Evolutionary conservation across 2,888 invertebrate species (phyloP), one percentile per base, ranked within the genome.

Genomic region (Chaitophorus viminalis): DNA sequence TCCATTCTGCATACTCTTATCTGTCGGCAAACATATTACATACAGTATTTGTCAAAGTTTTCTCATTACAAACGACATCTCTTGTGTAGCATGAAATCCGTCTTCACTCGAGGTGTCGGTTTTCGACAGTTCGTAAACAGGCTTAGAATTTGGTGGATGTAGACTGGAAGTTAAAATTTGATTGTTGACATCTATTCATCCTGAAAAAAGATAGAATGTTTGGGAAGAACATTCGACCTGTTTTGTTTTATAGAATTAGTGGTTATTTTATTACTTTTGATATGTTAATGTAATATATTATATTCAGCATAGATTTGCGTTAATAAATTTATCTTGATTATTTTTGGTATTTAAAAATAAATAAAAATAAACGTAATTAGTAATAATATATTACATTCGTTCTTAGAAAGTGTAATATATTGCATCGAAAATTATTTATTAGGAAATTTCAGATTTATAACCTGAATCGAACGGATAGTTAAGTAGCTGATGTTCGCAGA

Each of bases 21-120:
- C 86, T 74, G 70, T 79, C 39, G 17, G 72, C 39, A 60, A 81
- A 87, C 86, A 74, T 72, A 86, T 79, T 74, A 72, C 65, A 74
- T 87, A 31, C 78, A 65, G 54, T 87, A 87, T 87, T 87, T 81
- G 86, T 87, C 86, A 87, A 87, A 79, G 79, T 87, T 87, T 87
- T 87, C 79, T 87, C 86, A 87, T 87, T 87, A 87, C 86, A 74
- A 79, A 87, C 79, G 74, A 79, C 72, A 70, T 78, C 39, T 86
- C 79, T 79, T 74, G 31, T 81, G 60, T 87, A 74, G 79, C 39
- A 74, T 60, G 60, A 79, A 87, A 87, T 81, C 70, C 65, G 86
- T 87, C 60, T 87, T 74, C 60, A 31, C 54, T 31, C 72, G 29
- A 54, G 60, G 54, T 79, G 79, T 72, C 65, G 78, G 72, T 81